Conservation (phyloP, 2,797 vertebrate species). For the Halcyon smyrnensis region DNA sequence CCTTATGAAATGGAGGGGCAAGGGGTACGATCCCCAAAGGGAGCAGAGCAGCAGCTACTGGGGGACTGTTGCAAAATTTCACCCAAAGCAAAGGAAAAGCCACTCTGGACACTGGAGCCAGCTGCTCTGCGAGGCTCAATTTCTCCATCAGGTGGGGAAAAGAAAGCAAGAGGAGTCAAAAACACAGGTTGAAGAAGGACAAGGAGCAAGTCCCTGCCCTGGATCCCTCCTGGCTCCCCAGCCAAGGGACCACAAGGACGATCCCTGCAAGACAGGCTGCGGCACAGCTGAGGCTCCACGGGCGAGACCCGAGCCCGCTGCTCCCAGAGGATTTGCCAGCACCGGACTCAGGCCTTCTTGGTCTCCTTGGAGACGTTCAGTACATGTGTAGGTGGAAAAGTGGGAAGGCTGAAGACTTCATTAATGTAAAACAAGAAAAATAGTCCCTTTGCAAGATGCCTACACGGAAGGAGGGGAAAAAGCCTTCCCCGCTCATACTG, state of each 20-base stretch:
- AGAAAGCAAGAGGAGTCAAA: neutral
- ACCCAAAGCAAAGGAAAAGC: neutral
- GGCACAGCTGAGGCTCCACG: conserved; percentile 61
- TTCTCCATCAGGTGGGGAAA: neutral
- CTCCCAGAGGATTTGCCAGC: conserved; percentile 70
- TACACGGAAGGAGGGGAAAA: conserved; percentile 69
- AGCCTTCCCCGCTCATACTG: conserved; percentile 62
- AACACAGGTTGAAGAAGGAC: neutral
- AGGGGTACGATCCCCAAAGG: neutral
- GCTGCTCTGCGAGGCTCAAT: fast-evolving
- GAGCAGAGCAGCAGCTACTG: neutral
- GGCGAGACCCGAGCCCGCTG: conserved; percentile 65
- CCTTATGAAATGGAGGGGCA: fast-evolving
- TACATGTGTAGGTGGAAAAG: conserved; percentile 83
- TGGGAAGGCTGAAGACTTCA: conserved; percentile 83
- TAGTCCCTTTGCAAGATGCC: conserved; percentile 79
- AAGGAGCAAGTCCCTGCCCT: neutral
- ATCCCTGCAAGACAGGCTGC: conserved; percentile 13
- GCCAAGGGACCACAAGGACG: neutral
- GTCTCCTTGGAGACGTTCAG: conserved; percentile 84
- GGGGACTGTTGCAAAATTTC: neutral
- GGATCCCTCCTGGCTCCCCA: neutral
- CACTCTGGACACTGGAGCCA: neutral
- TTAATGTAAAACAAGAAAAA: conserved; percentile 84
- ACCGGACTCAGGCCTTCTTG: conserved; percentile 75